Evolutionary conservation across 2,888 invertebrate species (phyloP).

Genomic region (Callyntrura guangdongensis): DNA sequence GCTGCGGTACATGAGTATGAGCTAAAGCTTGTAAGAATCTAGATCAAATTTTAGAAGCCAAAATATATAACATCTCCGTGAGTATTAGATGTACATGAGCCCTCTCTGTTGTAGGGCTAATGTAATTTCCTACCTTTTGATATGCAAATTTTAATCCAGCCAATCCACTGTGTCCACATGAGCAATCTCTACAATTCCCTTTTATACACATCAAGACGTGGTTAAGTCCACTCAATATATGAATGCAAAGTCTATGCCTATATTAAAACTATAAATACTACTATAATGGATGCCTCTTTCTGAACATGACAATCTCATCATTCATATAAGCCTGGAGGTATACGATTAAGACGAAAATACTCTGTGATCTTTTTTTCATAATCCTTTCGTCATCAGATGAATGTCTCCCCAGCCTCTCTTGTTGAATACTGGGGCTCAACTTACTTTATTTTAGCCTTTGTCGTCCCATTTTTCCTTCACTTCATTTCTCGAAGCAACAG

Average conservation of each 20-base stretch:
- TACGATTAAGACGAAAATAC: constrained; percentile 64
- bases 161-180: constrained; percentile 64
- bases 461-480: constrained; percentile 6
- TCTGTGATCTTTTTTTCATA: constrained; percentile 45
- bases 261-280: no score
- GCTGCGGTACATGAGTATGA: no score
- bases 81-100: not conserved
- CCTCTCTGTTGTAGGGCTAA: constrained; percentile 66
- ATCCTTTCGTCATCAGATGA: constrained; percentile 66
- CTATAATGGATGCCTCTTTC: not conserved
- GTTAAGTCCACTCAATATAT: constrained; percentile 35
- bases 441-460: constrained; percentile 21
- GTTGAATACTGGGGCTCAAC: constrained; percentile 16
- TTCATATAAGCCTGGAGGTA: constrained; percentile 48
- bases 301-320: constrained; percentile 70
- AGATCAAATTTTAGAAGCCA: no score
- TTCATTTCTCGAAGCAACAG: constrained; percentile 68
- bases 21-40: no score
- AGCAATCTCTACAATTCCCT: constrained; percentile 45
- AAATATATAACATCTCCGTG: not conserved
- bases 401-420: constrained; percentile 29
- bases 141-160: constrained; percentile 74
- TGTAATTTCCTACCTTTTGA: constrained; percentile 75
- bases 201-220: constrained; percentile 54
- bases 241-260: not conserved